Base-by-base conservation (phyloP, 2,797 vertebrate species). In the Sebastes cheni region DNA sequence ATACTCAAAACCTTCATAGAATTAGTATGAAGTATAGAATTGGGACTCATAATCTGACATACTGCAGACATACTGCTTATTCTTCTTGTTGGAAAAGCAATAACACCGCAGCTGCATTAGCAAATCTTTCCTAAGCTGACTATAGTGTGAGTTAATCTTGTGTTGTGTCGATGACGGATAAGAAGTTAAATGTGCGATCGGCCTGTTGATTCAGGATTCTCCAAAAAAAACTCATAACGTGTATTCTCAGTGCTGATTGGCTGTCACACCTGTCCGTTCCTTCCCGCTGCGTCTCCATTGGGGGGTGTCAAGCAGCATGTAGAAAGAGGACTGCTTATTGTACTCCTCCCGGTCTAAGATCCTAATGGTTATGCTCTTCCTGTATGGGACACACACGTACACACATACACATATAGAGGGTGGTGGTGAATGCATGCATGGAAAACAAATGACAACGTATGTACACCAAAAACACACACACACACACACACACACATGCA, bases 321-420 rank as follows among this genome's bases (percentile, higher is more conserved):
- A 97, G 98, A 99, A 99, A 96, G 96, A 98, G 96, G 97, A 97
- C 96, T 97, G 97, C 98, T 99, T 99, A 97, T 98, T 96, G 97
- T 99, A 99, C 95, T 97, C 97, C 97, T 99, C 98, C 94, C 97
- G 97, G 97, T 99, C 97, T 97, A 97, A 97, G 96, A 99, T 96
- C 96, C 95, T 98, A 97, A 99, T 79, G 93, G 96, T 95, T 96
- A 99, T 96, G 97, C 94, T 97, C 96, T 99, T 98, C 98, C 98
- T 99, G 98, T 96, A 93, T 96, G 96, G 96, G 85, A 96, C 85
- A 91, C 95, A 96, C 96, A 96, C 83, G 85, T 82, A 92, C 81
- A 92, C 72, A 91, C 81, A 92, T 67, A 91, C 69, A 88, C 75
- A 91, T 77, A 88, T 95, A 97, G 95, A 97, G 87, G 90, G 86